Percentiles rank a stretch among this genome's conserved stretches.
Evolutionary conservation across 2,113 vertebrate species (phyloP).

Genomic region (Chroicocephalus ridibundus): DNA sequence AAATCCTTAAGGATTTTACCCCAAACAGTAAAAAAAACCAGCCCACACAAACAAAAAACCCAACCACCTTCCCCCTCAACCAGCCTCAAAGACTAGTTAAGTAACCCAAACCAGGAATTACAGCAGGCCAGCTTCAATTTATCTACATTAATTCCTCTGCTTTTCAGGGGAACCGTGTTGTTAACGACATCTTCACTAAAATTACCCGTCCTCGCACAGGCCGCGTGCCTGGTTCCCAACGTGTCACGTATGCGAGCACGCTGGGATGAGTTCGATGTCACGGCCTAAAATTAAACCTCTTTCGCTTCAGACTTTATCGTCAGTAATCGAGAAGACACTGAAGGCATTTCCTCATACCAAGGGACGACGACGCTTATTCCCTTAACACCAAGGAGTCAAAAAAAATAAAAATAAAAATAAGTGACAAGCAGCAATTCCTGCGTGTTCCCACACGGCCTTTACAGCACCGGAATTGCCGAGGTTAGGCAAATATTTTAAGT

Average conservation of each 20-base stretch:
- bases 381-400: fast-evolving
- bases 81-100: not conserved
- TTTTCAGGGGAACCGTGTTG: fast-evolving
- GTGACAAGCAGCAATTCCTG: not conserved
- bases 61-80: fast-evolving
- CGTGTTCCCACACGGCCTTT: fast-evolving
- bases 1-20: not conserved
- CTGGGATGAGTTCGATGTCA: not conserved
- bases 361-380: not conserved
- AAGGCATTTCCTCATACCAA: not conserved
- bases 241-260: fast-evolving
- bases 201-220: not conserved
- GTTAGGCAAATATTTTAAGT: not conserved
- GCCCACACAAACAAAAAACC: not conserved
- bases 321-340: not conserved
- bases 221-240: fast-evolving
- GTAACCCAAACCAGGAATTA: not conserved
- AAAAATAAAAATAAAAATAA: not conserved
- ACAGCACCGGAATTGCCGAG: fast-evolving
- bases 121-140: fast-evolving
- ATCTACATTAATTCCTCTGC: fast-evolving
- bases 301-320: not conserved
- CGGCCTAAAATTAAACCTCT: not conserved
- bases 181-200: fast-evolving
- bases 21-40: not conserved